Evolutionary conservation across 2,113 vertebrate genomes (phyloP), one percentile per base, ranked within the genome.

Genomic region (Tenebrosternarchus preto): DNA sequence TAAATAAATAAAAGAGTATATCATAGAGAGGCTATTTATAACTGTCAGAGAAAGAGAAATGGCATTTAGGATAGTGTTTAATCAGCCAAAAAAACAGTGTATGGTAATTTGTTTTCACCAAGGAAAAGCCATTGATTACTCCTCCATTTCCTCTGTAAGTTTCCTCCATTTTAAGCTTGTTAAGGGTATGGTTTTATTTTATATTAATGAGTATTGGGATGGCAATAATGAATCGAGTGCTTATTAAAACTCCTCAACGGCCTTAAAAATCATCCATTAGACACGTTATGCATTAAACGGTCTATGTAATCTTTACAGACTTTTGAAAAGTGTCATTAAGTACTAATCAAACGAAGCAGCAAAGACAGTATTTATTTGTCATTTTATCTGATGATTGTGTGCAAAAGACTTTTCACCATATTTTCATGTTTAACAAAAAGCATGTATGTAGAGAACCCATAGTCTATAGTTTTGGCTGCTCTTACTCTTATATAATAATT

Each of bases 251-350:
- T 66, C 59, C 63, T 70, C 55, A 9, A 66, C 27, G 69, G 50
- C 22, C 50, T 25, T 67, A 55, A 7, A 81, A 75, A 64, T 63
- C 66, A 43, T 72, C 36, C 78, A 73, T 84, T 77, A 84, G 75
- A 76, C 36, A 46, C 64, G 64, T 78, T 39, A 63, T 39, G 77
- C 55, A 29, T 53, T 75, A 83, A 83, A 83, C 43, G 31, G 72
- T 36, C 73, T 82, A 77, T 70, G 73, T 80, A 66, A 82, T 69
- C 72, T 70, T 72, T 36, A 56, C 68, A 67, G 24, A 46, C 46
- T 68, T 79, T 83, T 22, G 55, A 50, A 27, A 46, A 63, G 61
- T 77, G 74, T 73, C 74, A 85, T 85, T 85, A 85, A 77, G 67
- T 46, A 4, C 55, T 78, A 75, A 83, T 77, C 64, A 80, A 80